Percentiles rank a stretch among this genome's conserved stretches.
phyloP scores from a whole-genome alignment of 2,113 vertebrate species.

The Callocephalon fimbriatum region DNA sequence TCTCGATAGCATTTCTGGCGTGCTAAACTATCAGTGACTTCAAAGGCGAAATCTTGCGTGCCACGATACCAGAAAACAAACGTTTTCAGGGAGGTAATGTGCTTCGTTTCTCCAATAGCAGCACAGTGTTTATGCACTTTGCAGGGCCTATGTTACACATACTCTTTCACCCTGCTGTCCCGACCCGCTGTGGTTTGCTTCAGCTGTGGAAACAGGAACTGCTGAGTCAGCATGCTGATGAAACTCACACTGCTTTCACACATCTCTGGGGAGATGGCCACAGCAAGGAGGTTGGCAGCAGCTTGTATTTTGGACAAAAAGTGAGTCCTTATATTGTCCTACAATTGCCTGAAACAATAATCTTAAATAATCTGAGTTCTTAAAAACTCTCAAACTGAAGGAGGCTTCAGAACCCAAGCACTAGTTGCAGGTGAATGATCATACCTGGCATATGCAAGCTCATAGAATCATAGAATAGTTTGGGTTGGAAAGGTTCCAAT shows the following conservation, averaged over 20 bases:
- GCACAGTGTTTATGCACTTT: neutral
- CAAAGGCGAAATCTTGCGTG: neutral
- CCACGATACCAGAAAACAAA: neutral
- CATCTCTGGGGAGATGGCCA: neutral
- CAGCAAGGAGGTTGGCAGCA: neutral
- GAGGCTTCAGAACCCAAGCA: neutral
- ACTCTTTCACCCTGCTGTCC: neutral
- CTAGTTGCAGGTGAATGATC: neutral
- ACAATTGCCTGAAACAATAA: neutral
- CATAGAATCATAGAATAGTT: neutral
- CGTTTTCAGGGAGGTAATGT: neutral
- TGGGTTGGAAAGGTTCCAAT: neutral
- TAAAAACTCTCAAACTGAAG: neutral
- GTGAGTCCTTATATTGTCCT: neutral
- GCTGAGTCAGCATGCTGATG: slow-evolving; percentile 1
- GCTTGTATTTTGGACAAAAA: neutral
- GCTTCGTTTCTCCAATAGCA: neutral
- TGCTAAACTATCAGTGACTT: neutral
- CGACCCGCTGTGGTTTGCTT: neutral
- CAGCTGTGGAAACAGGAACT: slow-evolving; percentile 68
- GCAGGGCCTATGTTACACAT: neutral
- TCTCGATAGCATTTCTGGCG: neutral
- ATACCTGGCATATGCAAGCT: neutral
- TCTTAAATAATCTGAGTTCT: neutral
- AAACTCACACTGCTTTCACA: neutral